Base-by-base conservation (phyloP, 2,888 invertebrate genomes). In the Neoitamus cyanurus region DNA sequence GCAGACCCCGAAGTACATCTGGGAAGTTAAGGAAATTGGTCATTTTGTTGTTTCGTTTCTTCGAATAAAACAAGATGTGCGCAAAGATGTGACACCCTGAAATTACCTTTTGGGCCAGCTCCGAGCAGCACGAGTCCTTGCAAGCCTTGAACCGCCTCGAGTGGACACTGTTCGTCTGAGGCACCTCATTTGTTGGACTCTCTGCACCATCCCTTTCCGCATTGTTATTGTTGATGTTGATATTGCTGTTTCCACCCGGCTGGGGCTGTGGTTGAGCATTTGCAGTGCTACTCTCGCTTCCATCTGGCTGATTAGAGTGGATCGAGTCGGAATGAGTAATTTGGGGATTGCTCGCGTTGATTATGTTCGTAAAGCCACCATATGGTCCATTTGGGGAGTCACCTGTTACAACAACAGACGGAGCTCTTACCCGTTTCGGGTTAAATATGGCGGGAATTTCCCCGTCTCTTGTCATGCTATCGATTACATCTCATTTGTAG, bases 1-100 rank as follows among this genome's bases (percentile, higher is more conserved):
- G 92, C 97, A 96, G 86, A 97, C 94, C 82, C 97, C 97, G 90
- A 95, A 96, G 90, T 97, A 97, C 90, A 97, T 96, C 97, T 97
- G 92, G 80, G 93, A 93, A 86, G 6, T 11, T 85, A 36, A 30
- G 7, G 2, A 58, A 58, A 58, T 9, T n/a, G 2, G 2, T 5
- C 2, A 31, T 31, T 31, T 31, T 31, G 31, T 31, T 5, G 31
- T 37, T 9, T 37, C 3, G 3, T 9, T 37, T 37, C 31, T n/a
- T n/a, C n/a, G n/a, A n/a, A n/a, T n/a, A n/a, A n/a, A n/a, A n/a
- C n/a, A n/a, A n/a, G n/a, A n/a, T n/a, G n/a, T n/a, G n/a, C n/a
- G n/a, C n/a, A n/a, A n/a, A n/a, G n/a, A n/a, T n/a, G n/a, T n/a
- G n/a, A n/a, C n/a, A n/a, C n/a, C n/a, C 25, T 46, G 13, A 31